Conservation (phyloP, 2,797 vertebrate species). For the Myotis myotis region DNA sequence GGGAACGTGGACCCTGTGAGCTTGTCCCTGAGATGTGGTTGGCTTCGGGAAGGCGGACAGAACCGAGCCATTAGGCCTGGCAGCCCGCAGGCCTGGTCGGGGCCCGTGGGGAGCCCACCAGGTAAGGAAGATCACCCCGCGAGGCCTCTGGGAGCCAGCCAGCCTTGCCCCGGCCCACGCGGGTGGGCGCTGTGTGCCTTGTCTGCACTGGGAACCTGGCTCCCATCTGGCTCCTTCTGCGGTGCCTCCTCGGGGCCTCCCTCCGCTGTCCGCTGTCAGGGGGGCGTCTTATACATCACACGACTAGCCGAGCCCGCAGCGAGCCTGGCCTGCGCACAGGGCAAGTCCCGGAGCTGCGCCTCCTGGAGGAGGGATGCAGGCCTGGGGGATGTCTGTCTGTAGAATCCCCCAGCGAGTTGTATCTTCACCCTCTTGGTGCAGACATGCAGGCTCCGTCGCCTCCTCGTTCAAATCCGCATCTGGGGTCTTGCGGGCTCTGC, state of each 20-base stretch:
- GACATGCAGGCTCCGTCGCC: background rate
- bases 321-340: background rate
- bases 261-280: background rate
- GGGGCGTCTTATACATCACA: background rate
- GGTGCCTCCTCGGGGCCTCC: background rate
- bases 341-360: background rate
- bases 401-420: background rate
- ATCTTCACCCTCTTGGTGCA: background rate
- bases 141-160: conserved; percentile 18
- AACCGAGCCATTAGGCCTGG: conserved; percentile 12
- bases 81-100: background rate
- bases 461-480: background rate
- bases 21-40: conserved; percentile 22
- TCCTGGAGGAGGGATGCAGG: background rate
- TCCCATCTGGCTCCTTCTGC: background rate
- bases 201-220: background rate
- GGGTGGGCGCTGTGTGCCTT: background rate
- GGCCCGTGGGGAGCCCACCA: background rate
- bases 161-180: background rate
- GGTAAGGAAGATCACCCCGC: background rate
- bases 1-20: conserved; percentile 25
- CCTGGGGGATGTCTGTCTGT: background rate
- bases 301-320: background rate
- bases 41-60: conserved; percentile 37
- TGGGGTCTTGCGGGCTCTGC: background rate